Conservation (phyloP, 2,888 invertebrate species). For the Torymus tubicola region DNA sequence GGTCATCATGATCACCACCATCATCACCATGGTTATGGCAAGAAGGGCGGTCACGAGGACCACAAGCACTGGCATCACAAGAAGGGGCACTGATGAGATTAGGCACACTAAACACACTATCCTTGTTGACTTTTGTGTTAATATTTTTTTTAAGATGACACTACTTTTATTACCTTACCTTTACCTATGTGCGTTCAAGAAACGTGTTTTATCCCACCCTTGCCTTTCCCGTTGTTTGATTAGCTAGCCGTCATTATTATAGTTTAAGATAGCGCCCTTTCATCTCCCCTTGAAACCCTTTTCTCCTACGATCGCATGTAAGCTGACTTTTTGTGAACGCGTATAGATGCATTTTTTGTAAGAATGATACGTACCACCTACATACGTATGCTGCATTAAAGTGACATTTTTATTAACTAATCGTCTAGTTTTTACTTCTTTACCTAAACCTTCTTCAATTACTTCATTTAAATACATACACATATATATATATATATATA, state of each 20-base stretch:
- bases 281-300: no score
- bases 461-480: no score
- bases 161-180: constrained; percentile 13
- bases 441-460: not conserved
- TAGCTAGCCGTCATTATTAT: constrained; percentile 24
- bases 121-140: constrained; percentile 45
- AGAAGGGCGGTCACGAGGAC: constrained; percentile 88
- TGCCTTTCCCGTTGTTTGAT: no score
- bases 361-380: constrained; percentile 11
- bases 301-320: not conserved
- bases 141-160: not conserved
- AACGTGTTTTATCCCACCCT: not conserved
- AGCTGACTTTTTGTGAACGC: constrained; percentile 14
- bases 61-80: constrained; percentile 87
- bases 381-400: constrained; percentile 38
- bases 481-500: no score
- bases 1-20: constrained; percentile 88
- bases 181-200: not conserved
- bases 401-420: constrained; percentile 52
- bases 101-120: not conserved
- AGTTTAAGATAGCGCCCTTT: constrained; percentile 28
- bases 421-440: not conserved
- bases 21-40: constrained; percentile 85
- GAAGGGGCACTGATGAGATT: constrained; percentile 73
- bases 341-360: constrained; percentile 30